Conservation (phyloP, 2,888 invertebrate species). For the Hipparchia sbordonii region DNA sequence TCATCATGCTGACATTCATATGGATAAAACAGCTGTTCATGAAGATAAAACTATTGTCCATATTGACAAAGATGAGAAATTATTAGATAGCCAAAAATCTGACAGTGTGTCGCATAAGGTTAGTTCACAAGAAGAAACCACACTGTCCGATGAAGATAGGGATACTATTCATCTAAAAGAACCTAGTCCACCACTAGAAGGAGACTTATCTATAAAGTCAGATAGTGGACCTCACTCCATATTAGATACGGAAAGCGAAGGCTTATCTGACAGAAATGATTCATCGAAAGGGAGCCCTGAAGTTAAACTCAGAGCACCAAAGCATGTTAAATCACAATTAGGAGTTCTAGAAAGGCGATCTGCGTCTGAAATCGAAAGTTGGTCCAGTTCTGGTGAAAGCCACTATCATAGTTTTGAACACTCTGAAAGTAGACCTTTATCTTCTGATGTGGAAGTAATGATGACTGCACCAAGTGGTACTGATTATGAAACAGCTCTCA, state of each 20-base stretch:
- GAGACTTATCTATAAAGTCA: conserved; percentile 70
- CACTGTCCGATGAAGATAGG: conserved; percentile 82
- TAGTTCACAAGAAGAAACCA: conserved; percentile 72
- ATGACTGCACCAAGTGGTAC: conserved; percentile 89
- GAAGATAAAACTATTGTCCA: conserved; percentile 45
- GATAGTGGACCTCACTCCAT: conserved; percentile 81
- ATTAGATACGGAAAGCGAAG: conserved; percentile 77
- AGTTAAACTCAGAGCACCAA: conserved; percentile 71
- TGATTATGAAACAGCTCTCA: conserved; percentile 93
- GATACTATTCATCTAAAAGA: conserved; percentile 73
- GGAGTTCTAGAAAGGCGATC: conserved; percentile 86
- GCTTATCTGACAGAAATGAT: conserved; percentile 70
- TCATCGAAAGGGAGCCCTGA: conserved; percentile 77
- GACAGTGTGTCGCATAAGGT: conserved; percentile 68
- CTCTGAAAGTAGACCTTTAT: conserved; percentile 91
- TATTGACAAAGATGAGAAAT: conserved; percentile 54
- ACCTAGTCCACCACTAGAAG: conserved; percentile 70
- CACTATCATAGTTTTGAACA: conserved; percentile 95
- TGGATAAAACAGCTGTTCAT: conserved; percentile 51
- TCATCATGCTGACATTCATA: conserved; percentile 71
- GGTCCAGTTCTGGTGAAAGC: conserved; percentile 94
- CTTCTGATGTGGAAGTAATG: conserved; percentile 93
- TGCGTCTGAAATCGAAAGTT: conserved; percentile 89
- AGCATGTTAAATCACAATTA: conserved; percentile 75
- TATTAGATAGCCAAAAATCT: conserved; percentile 66